phyloP scores from a whole-genome alignment of 23 tunicate genomes.

The Styela plicata region DNA sequence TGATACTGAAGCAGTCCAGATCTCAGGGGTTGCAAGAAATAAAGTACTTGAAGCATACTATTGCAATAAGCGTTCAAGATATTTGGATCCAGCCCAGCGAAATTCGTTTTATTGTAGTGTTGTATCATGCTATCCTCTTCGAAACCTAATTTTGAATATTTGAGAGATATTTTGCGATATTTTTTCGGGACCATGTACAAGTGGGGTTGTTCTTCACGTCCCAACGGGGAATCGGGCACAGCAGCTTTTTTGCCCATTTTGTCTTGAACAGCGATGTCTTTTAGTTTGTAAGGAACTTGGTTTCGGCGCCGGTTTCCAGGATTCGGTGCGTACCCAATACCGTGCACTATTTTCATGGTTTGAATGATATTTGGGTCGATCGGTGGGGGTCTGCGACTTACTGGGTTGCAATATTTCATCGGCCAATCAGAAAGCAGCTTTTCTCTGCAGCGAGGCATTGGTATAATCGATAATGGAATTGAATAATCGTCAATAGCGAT shows the following conservation, averaged over 20 bases:
- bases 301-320: constrained; percentile 79
- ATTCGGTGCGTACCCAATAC: constrained; percentile 96
- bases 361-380: constrained; percentile 74
- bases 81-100: constrained; percentile 95
- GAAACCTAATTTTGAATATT: constrained; percentile 76
- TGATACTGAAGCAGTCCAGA: constrained; percentile 77
- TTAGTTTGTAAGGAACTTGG: constrained; percentile 88
- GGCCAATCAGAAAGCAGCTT: constrained; percentile 94
- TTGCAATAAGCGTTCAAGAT: constrained; percentile 97
- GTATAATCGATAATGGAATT: constrained; percentile 51
- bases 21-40: constrained; percentile 79
- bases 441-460: constrained; percentile 69
- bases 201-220: constrained; percentile 90
- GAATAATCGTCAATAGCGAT: constrained; percentile 48
- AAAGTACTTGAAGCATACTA: constrained; percentile 94
- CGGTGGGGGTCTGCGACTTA: constrained; percentile 89
- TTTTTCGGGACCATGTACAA: constrained; percentile 86
- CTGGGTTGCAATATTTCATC: constrained; percentile 37
- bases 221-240: constrained; percentile 81
- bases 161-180: constrained; percentile 73
- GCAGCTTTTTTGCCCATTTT: constrained; percentile 77
- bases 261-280: constrained; percentile 57
- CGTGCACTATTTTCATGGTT: constrained; percentile 84
- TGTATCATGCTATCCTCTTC: constrained; percentile 81
- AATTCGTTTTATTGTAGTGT: constrained; percentile 89